Base-by-base conservation (phyloP, 92 coral and sea anemone genomes). In the Ricordea florida region DNA sequence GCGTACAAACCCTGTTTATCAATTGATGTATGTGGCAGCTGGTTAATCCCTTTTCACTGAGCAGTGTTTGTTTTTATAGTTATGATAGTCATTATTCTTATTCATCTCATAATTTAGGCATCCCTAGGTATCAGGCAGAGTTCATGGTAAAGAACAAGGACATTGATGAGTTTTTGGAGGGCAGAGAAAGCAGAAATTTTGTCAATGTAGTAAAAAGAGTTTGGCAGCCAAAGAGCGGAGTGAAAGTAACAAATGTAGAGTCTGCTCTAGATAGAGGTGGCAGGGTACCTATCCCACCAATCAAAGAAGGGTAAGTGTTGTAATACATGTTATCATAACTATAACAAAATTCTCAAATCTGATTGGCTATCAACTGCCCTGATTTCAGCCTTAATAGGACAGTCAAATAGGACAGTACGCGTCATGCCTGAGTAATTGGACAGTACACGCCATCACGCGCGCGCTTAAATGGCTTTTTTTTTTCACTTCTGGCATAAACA, bases 281-380 rank as follows among this genome's bases (percentile, higher is more conserved):
- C 40, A 69, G 97, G 72, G 79, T 87, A 4, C 97, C 97, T 3
- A 69, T 91, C n/a, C 93, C 97, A 25, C 90, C 96, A 49, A 62
- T 35, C 28, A 87, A 78, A 55, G 96, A 90, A 64, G 88, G 96
- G 96, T 90, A 59, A 60, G 74, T 33, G 13, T 2, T 20, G 20
- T 49, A 49, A 11, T 49, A n/a, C n/a, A n/a, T n/a, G n/a, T n/a
- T n/a, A n/a, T n/a, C n/a, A n/a, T n/a, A n/a, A n/a, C n/a, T n/a
- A n/a, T n/a, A n/a, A n/a, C n/a, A n/a, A n/a, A n/a, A n/a, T n/a
- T n/a, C n/a, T n/a, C 29, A 18, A 35, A 15, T 60, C 24, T 60
- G 0, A 22, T 7, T 31, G 6, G 42, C 0, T 0, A 18, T 6
- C 23, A 11, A 18, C 51, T 0, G 1, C 20, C 16, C 20, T 6